Base-by-base conservation (phyloP, 2,113 vertebrate species). In the Oxygymnocypris stewartii region DNA sequence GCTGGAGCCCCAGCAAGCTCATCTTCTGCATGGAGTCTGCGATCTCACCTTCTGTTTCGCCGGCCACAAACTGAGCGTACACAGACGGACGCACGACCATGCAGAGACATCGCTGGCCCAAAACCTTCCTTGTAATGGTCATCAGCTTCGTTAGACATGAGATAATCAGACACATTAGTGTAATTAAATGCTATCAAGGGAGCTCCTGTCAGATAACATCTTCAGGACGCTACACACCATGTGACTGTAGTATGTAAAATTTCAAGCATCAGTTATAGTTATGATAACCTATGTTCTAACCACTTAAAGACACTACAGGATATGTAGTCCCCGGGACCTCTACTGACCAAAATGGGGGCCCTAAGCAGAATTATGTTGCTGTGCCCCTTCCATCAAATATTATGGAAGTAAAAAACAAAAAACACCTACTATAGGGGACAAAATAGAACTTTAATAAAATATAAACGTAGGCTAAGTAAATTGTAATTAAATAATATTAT, bases 11-110 rank as follows among this genome's bases (percentile, higher is more conserved):
- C 23, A 96, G 89, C 9, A 35, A 67, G 51, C 91, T 94, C 86
- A 98, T 95, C 90, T 95, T 94, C 80, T 88, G 91, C 90, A 97
- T 94, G 13, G 94, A 95, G 28, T 35, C 87, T 57, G 84, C 90
- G 85, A 98, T 96, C 93, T 97, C 96, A 0, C 47, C 79, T 23
- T 94, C 90, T 0, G 92, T 95, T 91, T 97, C 96, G 0, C 97
- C 97, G 0, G 96, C 97, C 87, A 98, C 97, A 91, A 98, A 98
- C 93, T 98, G 97, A 23, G 96, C 96, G 0, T 98, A 97, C 23
- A 96, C 84, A 0, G 96, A 95, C 7, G 94, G 93, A 16, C 95
- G 92, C 67, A 97, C 90, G 18, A 96, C 67, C 0, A 90, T 54
- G 0, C 94, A 89, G 0, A 96, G 96, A 0, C 92, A 89, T 16